A percentile compares a stretch with the other conserved stretches of the same genome.
phyloP scores from a whole-genome alignment of 2,113 vertebrate genomes.

The Strix uralensis region DNA sequence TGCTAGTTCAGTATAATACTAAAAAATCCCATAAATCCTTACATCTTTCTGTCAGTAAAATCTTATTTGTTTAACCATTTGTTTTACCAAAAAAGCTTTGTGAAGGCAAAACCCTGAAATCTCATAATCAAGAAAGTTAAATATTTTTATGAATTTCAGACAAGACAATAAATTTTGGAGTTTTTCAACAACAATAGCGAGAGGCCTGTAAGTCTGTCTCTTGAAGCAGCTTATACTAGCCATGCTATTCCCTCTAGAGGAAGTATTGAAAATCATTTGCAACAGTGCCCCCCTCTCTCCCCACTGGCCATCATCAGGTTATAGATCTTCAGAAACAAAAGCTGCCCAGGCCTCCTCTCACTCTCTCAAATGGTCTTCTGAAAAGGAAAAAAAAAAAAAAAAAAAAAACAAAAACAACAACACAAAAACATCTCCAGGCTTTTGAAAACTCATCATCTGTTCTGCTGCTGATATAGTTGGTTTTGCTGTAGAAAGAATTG shows the following conservation, averaged over 20 bases:
- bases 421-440: background rate
- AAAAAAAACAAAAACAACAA: background rate
- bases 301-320: background rate
- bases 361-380: background rate
- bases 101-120: background rate
- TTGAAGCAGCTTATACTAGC: background rate
- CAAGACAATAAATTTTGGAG: constrained; percentile 1
- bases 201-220: background rate
- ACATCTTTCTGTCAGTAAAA: background rate
- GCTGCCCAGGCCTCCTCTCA: background rate
- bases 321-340: constrained; percentile 49
- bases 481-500: background rate
- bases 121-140: background rate
- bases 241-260: constrained; percentile 25
- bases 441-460: background rate
- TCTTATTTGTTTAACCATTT: background rate
- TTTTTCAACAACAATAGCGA: constrained; percentile 13
- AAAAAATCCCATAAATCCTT: background rate
- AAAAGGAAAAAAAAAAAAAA: background rate
- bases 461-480: background rate
- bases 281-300: background rate
- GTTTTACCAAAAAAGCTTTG: background rate
- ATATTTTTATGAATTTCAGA: background rate
- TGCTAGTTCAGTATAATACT: background rate
- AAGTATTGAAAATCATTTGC: constrained; percentile 17